Percentiles rank a stretch among this genome's conserved stretches.
Conservation (phyloP, 2,888 invertebrate species). For the Chymomyza fuscimana region DNA sequence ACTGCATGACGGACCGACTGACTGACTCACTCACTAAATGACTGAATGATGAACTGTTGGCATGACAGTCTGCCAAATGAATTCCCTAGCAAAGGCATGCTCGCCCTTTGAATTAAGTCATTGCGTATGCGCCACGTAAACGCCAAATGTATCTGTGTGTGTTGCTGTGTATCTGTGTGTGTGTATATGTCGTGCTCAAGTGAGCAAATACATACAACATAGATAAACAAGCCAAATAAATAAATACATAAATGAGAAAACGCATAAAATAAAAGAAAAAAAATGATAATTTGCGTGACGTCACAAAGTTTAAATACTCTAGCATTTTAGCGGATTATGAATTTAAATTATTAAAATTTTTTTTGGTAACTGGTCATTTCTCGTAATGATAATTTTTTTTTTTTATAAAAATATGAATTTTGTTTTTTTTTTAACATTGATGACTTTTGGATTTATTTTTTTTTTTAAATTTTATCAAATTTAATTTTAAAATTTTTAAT, state of each 20-base stretch:
- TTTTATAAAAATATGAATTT: no score
- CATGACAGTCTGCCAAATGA: constrained; percentile 12
- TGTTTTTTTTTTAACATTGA: no score
- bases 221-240: constrained; percentile 36
- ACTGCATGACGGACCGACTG: constrained; percentile 29
- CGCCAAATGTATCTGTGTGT: neutral
- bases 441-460: no score
- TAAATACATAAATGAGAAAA: constrained; percentile 36
- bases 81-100: constrained; percentile 16
- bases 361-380: no score
- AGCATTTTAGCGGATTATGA: neutral
- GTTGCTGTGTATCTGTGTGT: neutral
- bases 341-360: no score
- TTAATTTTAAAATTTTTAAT: no score
- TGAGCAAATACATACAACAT: constrained; percentile 25
- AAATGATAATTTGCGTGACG: neutral
- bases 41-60: constrained; percentile 4
- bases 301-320: neutral
- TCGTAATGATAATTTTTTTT: no score
- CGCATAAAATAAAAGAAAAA: constrained; percentile 23
- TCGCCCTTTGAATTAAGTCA: constrained; percentile 9
- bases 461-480: no score
- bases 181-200: constrained; percentile 13
- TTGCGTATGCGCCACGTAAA: constrained; percentile 55
- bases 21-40: constrained; percentile 16